Base-by-base conservation (phyloP, 2,113 vertebrate genomes). In the Antechinus stuartii region DNA sequence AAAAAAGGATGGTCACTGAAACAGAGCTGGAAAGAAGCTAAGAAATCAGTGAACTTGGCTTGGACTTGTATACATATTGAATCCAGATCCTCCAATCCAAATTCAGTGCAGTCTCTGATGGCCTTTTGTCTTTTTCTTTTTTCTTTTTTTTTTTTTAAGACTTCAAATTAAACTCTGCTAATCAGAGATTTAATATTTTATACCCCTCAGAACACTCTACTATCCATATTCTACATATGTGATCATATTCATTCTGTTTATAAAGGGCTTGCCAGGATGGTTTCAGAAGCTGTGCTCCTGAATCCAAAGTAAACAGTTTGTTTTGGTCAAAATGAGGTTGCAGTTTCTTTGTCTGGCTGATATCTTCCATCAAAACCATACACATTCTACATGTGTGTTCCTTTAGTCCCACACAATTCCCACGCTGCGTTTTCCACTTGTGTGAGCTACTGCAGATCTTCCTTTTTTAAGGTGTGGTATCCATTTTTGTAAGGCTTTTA, bases 291-390 rank as follows among this genome's bases (percentile, higher is more conserved):
- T 19, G 54, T 52, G 47, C n/a, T 57, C 49, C 55, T 50, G 68
- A 95, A 16, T 95, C 96, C 93, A 92, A 90, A 92, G 22, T 91
- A 93, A 93, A 68, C 42, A 54, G 90, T 68, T 50, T 49, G 27
- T 30, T 24, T 91, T 55, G 26, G 54, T 56, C 61, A 91, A 76
- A 96, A 57, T 30, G 47, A 93, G 57, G 55, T 26, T 1, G 55
- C 89, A 92, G 46, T 92, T 47, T 27, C 42, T 97, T 89, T 76
- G 89, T 52, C 54, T 76, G 96, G 84, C 89, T 23, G n/a, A 42
- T 52, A 8, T 93, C 91, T 54, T 91, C 68, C 61, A 4, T 52
- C n/a, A 76, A 93, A 76, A 19, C 24, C 46, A 42, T 68, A 24
- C 10, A 1, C 76, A n/a, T 84, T 93, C 61, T 93, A 2, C 89